Percentiles rank a stretch among this genome's conserved stretches.
Evolutionary conservation across 92 coral and sea anemone species (phyloP).

Genomic region (Zoanthus sociatus): DNA sequence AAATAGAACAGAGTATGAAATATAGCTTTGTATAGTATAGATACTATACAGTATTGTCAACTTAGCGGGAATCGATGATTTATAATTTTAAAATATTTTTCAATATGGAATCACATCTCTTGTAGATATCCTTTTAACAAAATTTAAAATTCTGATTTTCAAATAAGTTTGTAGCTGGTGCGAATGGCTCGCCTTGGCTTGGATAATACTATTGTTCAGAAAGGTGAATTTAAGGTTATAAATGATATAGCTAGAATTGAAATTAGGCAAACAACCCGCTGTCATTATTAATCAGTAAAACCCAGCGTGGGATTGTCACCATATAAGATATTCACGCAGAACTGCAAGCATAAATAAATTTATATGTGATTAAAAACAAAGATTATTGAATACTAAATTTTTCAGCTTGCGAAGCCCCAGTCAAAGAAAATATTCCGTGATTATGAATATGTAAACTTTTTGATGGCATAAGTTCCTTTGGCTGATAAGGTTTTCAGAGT

Average conservation of each 20-base stretch:
- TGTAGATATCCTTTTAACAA: background rate
- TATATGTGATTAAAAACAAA: background rate
- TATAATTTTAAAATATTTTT: background rate
- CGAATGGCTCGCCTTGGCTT: background rate
- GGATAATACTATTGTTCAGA: background rate
- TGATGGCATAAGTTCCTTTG: background rate
- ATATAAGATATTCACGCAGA: background rate
- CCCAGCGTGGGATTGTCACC: background rate
- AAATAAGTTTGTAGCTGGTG: background rate
- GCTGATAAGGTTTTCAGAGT: background rate
- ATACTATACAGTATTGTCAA: background rate
- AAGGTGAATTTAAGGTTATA: background rate
- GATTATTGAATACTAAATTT: background rate
- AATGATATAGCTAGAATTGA: background rate
- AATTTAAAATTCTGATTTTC: background rate
- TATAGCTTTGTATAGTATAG: background rate
- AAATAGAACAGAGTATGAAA: background rate
- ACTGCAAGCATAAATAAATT: background rate
- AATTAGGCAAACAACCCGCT: background rate
- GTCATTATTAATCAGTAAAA: background rate
- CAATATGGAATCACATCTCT: background rate
- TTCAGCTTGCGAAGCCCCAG: background rate
- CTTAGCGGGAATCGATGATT: background rate
- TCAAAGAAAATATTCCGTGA: background rate
- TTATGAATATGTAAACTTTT: background rate